Conservation (phyloP, 53 echinoderm and acorn worm genomes). For the Echinometra lucunter region DNA sequence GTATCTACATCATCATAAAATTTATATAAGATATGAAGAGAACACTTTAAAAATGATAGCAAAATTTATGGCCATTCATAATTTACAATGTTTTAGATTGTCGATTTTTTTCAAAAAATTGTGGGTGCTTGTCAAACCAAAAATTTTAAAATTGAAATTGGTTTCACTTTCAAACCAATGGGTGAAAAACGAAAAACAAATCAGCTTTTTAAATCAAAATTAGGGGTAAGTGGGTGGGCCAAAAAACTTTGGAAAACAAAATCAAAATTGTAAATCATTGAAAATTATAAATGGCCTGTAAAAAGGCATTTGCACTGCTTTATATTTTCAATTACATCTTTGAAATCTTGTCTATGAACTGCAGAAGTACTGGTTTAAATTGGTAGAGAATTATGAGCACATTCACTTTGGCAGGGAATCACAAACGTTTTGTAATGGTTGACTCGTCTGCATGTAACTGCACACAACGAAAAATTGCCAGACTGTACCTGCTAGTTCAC, state of each 20-base stretch:
- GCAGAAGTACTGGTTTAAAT: constrained; percentile 37
- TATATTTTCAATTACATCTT: constrained; percentile 36
- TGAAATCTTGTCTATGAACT: constrained; percentile 32
- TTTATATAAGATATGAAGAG: too few relatives aligned
- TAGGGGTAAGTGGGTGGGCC: too few relatives aligned
- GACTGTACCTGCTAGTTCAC: too few relatives aligned
- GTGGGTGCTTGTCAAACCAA: constrained; percentile 17
- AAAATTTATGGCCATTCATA: too few relatives aligned
- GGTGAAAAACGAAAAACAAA: constrained; percentile 22
- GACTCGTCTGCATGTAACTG: too few relatives aligned
- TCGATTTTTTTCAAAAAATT: constrained; percentile 24
- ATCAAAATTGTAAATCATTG: constrained; percentile 36
- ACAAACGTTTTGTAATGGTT: too few relatives aligned
- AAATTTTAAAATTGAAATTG: constrained; percentile 20
- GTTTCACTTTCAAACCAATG: constrained; percentile 9
- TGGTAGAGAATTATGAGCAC: constrained; percentile 32
- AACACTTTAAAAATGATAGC: too few relatives aligned
- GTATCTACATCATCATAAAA: too few relatives aligned
- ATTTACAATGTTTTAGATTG: constrained; percentile 10
- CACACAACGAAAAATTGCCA: too few relatives aligned
- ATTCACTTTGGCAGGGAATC: not conserved
- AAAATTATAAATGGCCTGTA: constrained; percentile 24
- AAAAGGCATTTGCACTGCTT: constrained; percentile 30
- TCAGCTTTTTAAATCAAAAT: too few relatives aligned
- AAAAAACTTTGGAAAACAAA: too few relatives aligned